A percentile compares a stretch with the other conserved stretches of the same genome.
phyloP scores from a whole-genome alignment of 2,113 vertebrate genomes.

The Notiomystis cincta region DNA sequence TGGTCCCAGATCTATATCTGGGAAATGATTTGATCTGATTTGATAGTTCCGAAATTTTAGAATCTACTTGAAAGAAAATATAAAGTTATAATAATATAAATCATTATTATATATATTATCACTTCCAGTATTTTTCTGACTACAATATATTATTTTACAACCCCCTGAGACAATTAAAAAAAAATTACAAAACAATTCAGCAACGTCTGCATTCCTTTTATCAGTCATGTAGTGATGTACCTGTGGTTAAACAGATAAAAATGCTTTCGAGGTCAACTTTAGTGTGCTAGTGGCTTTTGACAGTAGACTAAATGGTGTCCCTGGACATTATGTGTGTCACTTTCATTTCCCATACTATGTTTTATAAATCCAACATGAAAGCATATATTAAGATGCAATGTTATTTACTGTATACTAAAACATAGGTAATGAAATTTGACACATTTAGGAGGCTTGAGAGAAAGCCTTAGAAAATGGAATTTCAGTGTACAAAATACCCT shows the following conservation, averaged over 20 bases:
- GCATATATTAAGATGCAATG: neutral
- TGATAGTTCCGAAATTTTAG: neutral
- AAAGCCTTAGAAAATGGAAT: neutral
- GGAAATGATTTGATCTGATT: neutral
- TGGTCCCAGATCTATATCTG: neutral
- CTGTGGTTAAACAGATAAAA: neutral
- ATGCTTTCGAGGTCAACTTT: neutral
- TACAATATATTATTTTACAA: neutral
- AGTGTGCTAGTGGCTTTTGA: neutral
- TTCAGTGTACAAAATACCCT: neutral
- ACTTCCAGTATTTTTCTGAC: neutral
- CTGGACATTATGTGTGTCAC: neutral
- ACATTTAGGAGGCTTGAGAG: neutral
- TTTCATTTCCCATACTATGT: neutral
- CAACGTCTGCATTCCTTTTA: neutral
- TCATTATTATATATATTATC: neutral
- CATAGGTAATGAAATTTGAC: neutral
- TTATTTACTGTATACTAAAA: neutral
- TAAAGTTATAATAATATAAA: neutral
- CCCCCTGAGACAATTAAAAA: rapidly evolving
- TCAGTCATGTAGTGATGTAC: neutral
- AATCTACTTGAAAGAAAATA: neutral
- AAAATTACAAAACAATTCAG: neutral
- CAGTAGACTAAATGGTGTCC: neutral
- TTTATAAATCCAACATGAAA: neutral